phyloP scores from a whole-genome alignment of 1,140 invertebrate species.

The Caerostris darwini region DNA sequence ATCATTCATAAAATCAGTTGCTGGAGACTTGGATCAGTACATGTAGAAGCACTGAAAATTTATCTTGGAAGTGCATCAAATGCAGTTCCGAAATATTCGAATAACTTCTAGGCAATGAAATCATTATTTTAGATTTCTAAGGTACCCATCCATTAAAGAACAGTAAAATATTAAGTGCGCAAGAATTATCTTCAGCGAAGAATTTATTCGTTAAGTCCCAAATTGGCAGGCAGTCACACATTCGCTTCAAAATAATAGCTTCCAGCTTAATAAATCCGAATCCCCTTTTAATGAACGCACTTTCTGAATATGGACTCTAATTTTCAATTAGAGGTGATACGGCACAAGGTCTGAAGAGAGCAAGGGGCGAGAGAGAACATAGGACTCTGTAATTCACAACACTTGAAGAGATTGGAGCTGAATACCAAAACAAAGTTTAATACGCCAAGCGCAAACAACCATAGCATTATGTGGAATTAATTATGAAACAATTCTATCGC shows the following conservation, averaged over 20 bases:
- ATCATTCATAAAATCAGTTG: too few species aligned
- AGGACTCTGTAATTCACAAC: slow-evolving; percentile 25
- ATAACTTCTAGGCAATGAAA: not conserved
- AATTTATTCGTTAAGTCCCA: not conserved
- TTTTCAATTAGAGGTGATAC: slow-evolving; percentile 42
- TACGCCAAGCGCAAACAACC: slow-evolving; percentile 52
- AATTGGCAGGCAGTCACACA: not conserved
- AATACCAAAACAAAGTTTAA: slow-evolving; percentile 46
- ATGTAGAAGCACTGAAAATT: not conserved
- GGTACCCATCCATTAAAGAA: not conserved
- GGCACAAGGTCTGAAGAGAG: slow-evolving; percentile 1
- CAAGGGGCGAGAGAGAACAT: not conserved
- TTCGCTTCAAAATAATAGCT: slow-evolving; percentile 21
- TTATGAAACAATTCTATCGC: slow-evolving; percentile 58
- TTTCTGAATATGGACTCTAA: slow-evolving; percentile 16
- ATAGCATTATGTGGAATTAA: slow-evolving; percentile 42
- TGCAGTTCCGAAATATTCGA: not conserved
- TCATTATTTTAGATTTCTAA: slow-evolving; percentile 3
- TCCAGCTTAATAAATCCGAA: slow-evolving; percentile 17
- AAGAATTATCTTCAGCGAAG: slow-evolving; percentile 26
- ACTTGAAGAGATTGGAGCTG: slow-evolving; percentile 39
- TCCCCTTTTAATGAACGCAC: slow-evolving; percentile 24
- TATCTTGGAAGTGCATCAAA: not conserved
- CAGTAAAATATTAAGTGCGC: not conserved
- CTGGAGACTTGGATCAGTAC: too few species aligned